These are phyloP conservation scores for Heterohyrax brucei DNA, from an alignment of 2,797 vertebrate species.

Conservation along the genomic window DNA sequence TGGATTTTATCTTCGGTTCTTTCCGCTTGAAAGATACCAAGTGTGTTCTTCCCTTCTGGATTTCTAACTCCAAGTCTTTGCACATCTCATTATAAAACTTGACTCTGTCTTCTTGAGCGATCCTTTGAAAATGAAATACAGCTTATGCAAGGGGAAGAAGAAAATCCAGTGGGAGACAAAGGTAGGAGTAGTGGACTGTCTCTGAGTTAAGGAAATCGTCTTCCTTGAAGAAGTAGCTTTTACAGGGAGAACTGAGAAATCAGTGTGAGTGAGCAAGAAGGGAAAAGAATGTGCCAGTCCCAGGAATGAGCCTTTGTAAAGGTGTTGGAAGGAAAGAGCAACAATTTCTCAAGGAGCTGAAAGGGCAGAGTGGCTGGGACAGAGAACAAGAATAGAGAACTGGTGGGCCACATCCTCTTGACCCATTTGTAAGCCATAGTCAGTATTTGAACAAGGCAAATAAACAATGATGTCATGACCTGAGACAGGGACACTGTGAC, in stretches of 20 bases:
- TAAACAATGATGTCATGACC: fast-evolving
- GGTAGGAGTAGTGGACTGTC: fast-evolving
- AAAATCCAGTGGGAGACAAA: too few relatives aligned
- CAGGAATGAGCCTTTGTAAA: neutral
- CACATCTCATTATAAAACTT: too few relatives aligned
- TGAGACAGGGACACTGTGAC: neutral
- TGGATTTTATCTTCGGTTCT: too few relatives aligned
- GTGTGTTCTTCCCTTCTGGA: too few relatives aligned
- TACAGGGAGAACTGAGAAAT: neutral
- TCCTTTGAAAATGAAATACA: too few relatives aligned
- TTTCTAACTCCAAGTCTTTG: too few relatives aligned
- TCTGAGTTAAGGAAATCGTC: neutral
- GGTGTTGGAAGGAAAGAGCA: neutral
- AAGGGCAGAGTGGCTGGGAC: neutral
- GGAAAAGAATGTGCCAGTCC: neutral
- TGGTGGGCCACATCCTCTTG: too few relatives aligned
- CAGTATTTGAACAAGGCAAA: neutral
- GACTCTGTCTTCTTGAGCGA: too few relatives aligned
- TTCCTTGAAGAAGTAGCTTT: neutral
- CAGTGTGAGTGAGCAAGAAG: too few relatives aligned
- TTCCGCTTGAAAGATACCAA: too few relatives aligned
- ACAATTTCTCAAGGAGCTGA: neutral
- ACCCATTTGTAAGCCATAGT: neutral
- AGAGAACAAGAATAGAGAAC: neutral
- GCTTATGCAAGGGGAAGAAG: neutral